Evolutionary conservation across 2,888 invertebrate species (phyloP), one percentile per base, ranked within the genome.

Genomic region (Tromatobia lineatoria): DNA sequence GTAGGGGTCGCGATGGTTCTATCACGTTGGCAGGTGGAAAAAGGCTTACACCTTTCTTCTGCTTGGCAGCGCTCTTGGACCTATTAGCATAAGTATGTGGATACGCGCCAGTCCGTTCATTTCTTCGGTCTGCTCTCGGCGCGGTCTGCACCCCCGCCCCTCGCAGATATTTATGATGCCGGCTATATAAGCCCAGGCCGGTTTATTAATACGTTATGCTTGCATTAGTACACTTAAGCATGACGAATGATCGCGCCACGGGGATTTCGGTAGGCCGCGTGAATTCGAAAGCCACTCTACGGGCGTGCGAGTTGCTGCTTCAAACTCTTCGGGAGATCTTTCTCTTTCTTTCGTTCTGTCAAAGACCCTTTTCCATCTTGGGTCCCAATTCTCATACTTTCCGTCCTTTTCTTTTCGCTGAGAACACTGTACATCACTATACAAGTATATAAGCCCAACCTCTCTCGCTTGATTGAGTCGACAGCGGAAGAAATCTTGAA

Each of bases 161-260:
- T 45, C 75, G 87, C 87, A 88, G 80, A 82, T 87, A 91, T 91
- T 91, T 91, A 91, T 90, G 89, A 89, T 88, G 87, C 87, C 88
- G 82, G 74, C 57, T 74, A 50, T 74, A 59, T 85, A 88, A 86
- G 85, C 84, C 85, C 76, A 74, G 88, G 88, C 86, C 88, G 91
- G 90, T 91, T 92, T 92, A 93, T 93, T 93, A 93, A 93, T 93
- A 92, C 92, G 92, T 92, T 92, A 91, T 90, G 92, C 92, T 92
- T 92, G 92, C 92, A 92, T 93, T 92, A 92, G 91, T 92, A 91
- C 90, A 90, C 91, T 92, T 93, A 93, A 93, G 92, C 92, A 93
- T 93, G 93, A 93, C 92, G 91, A 92, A 93, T 92, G 92, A 90
- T 90, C 89, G 88, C 90, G 90, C 87, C 87, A 89, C 89, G 89